Conservation (phyloP, 1,140 invertebrate genomes). For the Cherax destructor region DNA sequence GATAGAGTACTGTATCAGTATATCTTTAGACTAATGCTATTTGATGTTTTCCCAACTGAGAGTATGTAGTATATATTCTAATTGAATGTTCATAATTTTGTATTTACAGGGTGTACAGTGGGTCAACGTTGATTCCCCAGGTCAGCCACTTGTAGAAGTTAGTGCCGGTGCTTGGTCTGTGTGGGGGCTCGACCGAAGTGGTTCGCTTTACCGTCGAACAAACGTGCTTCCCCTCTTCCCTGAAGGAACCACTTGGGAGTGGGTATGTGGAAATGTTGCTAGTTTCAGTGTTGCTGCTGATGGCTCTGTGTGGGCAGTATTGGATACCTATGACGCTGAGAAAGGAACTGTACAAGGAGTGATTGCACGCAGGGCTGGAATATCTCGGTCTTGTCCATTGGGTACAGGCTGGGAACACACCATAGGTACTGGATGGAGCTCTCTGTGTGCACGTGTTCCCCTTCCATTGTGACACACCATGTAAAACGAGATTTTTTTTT, state of each 20-base stretch:
- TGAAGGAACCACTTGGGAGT: constrained; percentile 75
- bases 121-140: constrained; percentile 63
- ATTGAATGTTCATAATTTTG: background rate
- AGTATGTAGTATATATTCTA: background rate
- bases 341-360: constrained; percentile 78
- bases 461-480: background rate
- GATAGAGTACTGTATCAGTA: too few relatives aligned
- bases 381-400: constrained; percentile 82
- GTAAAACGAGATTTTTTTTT: background rate
- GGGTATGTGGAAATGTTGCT: constrained; percentile 73
- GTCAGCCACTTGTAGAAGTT: constrained; percentile 58
- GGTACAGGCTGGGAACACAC: constrained; percentile 86
- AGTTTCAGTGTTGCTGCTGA: constrained; percentile 81
- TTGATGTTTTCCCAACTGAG: background rate
- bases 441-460: constrained; percentile 47
- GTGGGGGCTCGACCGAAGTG: constrained; percentile 63
- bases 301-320: constrained; percentile 83
- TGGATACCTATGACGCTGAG: constrained; percentile 74
- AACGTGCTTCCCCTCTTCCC: constrained; percentile 75
- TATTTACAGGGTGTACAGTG: constrained; percentile 62
- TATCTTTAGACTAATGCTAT: too few relatives aligned
- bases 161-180: constrained; percentile 53
- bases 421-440: constrained; percentile 79
- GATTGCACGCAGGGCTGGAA: constrained; percentile 83
- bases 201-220: constrained; percentile 47